A percentile compares a stretch with the other conserved stretches of the same genome.
phyloP scores from a whole-genome alignment of 2,113 vertebrate genomes.

The Scolopax mira region DNA sequence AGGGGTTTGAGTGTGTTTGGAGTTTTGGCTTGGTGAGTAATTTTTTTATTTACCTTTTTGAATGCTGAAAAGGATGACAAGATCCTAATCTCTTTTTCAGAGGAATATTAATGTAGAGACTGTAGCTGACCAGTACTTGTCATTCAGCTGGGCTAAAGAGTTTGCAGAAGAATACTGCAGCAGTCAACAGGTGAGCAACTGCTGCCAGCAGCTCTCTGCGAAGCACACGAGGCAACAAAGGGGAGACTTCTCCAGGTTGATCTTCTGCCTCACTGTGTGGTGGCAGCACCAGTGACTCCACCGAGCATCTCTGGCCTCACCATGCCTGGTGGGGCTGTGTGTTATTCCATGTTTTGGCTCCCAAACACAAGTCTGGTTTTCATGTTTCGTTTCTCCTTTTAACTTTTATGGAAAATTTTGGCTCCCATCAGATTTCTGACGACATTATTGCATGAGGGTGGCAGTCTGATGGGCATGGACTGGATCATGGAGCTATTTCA shows the following conservation, averaged over 20 bases:
- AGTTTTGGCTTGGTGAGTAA: background rate
- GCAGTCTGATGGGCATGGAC: background rate
- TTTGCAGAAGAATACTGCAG: background rate
- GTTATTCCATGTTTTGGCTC: rapidly evolving
- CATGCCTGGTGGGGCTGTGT: too few species aligned
- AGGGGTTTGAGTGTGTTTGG: background rate
- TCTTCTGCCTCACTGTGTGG: background rate
- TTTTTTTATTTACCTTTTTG: background rate
- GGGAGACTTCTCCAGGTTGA: background rate
- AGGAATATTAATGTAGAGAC: background rate
- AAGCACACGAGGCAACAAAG: background rate
- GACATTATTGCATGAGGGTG: background rate
- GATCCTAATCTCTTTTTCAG: background rate
- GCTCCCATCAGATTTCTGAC: background rate
- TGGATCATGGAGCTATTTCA: background rate
- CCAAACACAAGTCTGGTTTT: background rate
- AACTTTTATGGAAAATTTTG: background rate
- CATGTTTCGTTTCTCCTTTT: background rate
- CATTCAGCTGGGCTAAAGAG: background rate
- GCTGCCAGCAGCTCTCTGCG: background rate
- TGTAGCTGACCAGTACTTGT: background rate
- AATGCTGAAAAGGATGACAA: background rate
- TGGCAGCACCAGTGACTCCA: background rate
- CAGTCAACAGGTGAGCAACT: background rate
- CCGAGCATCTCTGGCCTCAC: background rate